A percentile compares a stretch with the other conserved stretches of the same genome.
Evolutionary conservation across 1,140 invertebrate species (phyloP).

Genomic region (Bursaphelenchus mucronatus): DNA sequence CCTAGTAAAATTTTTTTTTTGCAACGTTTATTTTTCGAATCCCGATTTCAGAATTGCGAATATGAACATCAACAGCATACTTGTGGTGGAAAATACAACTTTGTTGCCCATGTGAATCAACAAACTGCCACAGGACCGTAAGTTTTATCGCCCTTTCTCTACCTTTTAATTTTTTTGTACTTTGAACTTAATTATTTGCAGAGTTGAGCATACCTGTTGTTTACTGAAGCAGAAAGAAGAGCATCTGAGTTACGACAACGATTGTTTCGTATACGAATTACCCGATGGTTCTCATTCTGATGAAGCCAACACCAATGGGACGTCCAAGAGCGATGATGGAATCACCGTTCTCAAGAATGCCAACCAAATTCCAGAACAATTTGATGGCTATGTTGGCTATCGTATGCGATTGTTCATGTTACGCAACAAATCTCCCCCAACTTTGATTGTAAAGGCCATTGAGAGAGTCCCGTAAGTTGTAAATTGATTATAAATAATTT

Average conservation of each 20-base stretch:
- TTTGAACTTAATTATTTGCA: conserved; percentile 31
- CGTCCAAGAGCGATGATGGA: conserved; percentile 19
- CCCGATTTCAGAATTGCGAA: conserved; percentile 49
- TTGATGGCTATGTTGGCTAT: conserved; percentile 58
- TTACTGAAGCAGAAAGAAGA: conserved; percentile 34
- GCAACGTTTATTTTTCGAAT: conserved; percentile 23
- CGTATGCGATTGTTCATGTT: conserved; percentile 55
- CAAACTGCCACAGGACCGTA: conserved; percentile 49
- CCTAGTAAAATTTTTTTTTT: not conserved
- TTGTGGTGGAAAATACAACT: conserved; percentile 57
- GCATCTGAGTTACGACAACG: conserved; percentile 46
- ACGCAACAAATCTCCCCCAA: conserved; percentile 57
- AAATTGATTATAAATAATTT: not conserved
- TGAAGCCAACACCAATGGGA: conserved; percentile 1
- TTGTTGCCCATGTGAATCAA: conserved; percentile 58
- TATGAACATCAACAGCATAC: conserved; percentile 53
- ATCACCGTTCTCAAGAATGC: conserved; percentile 51
- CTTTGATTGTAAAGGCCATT: conserved; percentile 57
- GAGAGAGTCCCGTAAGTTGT: conserved; percentile 52
- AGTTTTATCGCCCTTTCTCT: conserved; percentile 27
- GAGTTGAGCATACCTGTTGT: conserved; percentile 54
- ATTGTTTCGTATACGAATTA: conserved; percentile 59
- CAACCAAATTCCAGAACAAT: conserved; percentile 55
- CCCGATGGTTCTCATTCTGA: conserved; percentile 41
- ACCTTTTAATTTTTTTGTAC: conserved; percentile 18